Percentiles rank a stretch among this genome's conserved stretches.
These are phyloP conservation scores for Ganaspis brasiliensis DNA, from an alignment of 2,888 invertebrate species.

Conservation along the genomic window DNA sequence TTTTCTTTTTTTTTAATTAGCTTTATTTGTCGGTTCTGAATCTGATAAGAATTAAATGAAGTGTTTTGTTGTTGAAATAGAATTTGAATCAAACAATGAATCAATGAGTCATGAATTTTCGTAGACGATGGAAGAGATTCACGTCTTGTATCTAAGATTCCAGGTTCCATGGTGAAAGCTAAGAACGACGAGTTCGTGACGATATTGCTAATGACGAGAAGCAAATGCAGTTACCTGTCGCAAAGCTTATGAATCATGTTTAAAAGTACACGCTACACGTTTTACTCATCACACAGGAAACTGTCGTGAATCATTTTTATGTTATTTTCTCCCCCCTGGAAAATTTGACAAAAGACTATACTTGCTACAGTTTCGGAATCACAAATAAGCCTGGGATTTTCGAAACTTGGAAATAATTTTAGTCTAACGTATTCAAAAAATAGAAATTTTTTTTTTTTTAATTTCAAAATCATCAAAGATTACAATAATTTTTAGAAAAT, in stretches of 20 bases:
- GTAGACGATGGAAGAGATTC: conserved; percentile 15
- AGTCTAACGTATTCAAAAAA: too few species aligned
- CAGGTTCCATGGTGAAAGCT: conserved; percentile 67
- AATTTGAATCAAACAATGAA: neutral
- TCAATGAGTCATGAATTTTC: conserved; percentile 57
- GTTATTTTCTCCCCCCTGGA: neutral
- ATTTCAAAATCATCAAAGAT: too few species aligned
- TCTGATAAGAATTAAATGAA: neutral
- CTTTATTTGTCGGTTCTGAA: too few species aligned
- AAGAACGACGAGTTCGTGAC: conserved; percentile 51
- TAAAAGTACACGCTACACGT: conserved; percentile 42
- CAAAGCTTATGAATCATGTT: conserved; percentile 61
- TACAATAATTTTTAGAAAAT: too few species aligned
- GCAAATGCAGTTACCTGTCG: conserved; percentile 54
- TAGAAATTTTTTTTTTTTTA: too few species aligned
- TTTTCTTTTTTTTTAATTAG: too few species aligned
- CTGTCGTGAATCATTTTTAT: conserved; percentile 33
- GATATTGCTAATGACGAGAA: conserved; percentile 54
- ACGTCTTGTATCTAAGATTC: conserved; percentile 52
- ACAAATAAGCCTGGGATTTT: neutral
- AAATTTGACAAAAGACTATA: neutral
- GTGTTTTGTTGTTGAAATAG: neutral
- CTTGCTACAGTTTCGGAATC: too few species aligned
- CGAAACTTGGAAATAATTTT: too few species aligned
- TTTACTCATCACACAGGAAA: conserved; percentile 27